A percentile compares a stretch with the other conserved stretches of the same genome.
These are phyloP conservation scores for Luidia sarsii DNA, from an alignment of 53 echinoderm and acorn worm species.

Conservation along the genomic window DNA sequence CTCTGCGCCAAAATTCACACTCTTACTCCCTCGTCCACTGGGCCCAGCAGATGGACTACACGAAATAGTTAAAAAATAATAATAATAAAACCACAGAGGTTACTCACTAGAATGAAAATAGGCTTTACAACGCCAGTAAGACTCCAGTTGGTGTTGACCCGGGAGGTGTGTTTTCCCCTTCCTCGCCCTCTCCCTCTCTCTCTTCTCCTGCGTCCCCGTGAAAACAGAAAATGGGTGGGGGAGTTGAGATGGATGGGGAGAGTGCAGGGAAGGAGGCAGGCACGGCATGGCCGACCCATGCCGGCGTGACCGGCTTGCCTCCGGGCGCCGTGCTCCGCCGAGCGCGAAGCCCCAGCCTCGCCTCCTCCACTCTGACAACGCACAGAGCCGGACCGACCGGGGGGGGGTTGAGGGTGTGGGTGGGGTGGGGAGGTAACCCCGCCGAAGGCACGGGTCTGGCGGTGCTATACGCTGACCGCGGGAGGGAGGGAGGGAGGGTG, in stretches of 20 bases:
- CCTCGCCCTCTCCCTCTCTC: background rate
- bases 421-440: background rate
- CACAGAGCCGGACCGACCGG: background rate
- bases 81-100: background rate
- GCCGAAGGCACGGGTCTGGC: no score
- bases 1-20: constrained; percentile 32
- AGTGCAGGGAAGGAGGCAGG: background rate
- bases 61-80: no score
- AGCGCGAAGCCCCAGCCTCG: constrained; percentile 14
- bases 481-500: no score
- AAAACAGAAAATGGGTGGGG: no score
- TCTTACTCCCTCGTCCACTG: background rate
- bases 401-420: background rate
- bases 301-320: no score
- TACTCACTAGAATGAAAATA: no score
- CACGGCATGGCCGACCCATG: constrained; percentile 7
- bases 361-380: background rate
- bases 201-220: no score
- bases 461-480: no score
- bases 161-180: background rate
- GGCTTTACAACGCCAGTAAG: background rate
- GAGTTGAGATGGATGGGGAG: constrained; percentile 13
- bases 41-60: constrained; percentile 39
- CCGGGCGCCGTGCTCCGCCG: constrained; percentile 8
- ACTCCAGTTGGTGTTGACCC: background rate